Conservation (phyloP, 2,797 vertebrate species). For the Notolepis coatsorum region DNA sequence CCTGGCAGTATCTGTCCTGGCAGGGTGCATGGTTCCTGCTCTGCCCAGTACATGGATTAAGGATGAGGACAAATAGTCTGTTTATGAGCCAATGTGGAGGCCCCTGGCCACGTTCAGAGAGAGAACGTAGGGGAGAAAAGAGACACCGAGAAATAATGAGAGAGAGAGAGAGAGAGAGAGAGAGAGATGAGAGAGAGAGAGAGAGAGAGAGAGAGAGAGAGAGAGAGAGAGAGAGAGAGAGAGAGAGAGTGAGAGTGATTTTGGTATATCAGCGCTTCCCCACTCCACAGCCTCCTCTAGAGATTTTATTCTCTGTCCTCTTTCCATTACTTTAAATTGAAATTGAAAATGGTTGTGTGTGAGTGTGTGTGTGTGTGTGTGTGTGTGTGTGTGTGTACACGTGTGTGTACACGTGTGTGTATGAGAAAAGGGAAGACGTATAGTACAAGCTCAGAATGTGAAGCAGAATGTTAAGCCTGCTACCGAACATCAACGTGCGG, state of each 20-base stretch:
- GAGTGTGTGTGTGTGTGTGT: conserved; percentile 12
- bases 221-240: not conserved
- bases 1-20: conserved; percentile 13
- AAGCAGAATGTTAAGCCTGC: not conserved
- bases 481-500: not conserved
- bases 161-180: conserved; percentile 13
- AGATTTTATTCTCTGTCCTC: conserved; percentile 36
- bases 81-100: conserved; percentile 47
- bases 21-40: not conserved
- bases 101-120: conserved; percentile 42
- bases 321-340: conserved; percentile 35
- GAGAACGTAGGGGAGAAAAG: conserved; percentile 1
- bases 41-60: conserved; percentile 31
- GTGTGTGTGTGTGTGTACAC: conserved; percentile 5
- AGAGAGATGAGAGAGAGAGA: not conserved
- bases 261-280: conserved; percentile 33
- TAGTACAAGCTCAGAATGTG: not conserved
- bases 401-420: conserved; percentile 6
- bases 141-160: conserved; percentile 13
- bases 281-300: conserved; percentile 17
- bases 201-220: not conserved
- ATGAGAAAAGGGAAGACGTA: not conserved
- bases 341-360: conserved; percentile 38
- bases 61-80: conserved; percentile 9
- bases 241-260: conserved; percentile 40